Conservation (phyloP, 2,797 vertebrate species). For the Phrynocephalus forsythii region DNA sequence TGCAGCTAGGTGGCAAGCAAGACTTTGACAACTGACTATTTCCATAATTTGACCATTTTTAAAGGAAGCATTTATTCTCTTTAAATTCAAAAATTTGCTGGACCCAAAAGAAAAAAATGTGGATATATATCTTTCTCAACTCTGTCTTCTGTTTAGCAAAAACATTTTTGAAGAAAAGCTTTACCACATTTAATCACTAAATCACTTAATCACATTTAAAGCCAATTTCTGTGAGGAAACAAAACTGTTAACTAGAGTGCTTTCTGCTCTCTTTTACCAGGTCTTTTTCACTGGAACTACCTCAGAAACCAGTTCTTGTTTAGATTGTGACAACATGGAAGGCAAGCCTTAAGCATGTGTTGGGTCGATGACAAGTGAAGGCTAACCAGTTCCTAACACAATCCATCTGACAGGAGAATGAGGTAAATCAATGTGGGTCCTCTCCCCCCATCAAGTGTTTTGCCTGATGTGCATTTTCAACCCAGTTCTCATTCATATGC, state of each 20-base stretch:
- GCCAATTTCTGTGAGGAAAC: neutral
- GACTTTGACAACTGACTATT: neutral
- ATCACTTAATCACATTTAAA: too few species aligned
- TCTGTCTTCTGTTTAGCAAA: neutral
- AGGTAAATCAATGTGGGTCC: slow-evolving; percentile 24
- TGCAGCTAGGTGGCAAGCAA: neutral
- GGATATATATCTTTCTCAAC: too few species aligned
- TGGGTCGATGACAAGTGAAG: slow-evolving; percentile 44
- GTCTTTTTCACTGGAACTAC: neutral
- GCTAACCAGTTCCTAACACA: slow-evolving; percentile 18
- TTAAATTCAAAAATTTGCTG: neutral
- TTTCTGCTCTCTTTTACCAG: neutral
- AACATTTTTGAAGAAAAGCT: neutral
- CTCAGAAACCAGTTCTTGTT: slow-evolving; percentile 36
- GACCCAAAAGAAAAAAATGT: neutral
- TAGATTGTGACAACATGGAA: neutral
- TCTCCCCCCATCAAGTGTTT: slow-evolving; percentile 32
- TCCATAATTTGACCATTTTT: neutral
- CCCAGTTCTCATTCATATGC: slow-evolving; percentile 41
- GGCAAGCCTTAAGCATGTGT: slow-evolving; percentile 6
- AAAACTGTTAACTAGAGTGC: neutral
- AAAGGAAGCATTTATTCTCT: neutral
- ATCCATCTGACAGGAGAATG: neutral
- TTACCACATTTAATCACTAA: neutral
- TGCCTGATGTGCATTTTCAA: slow-evolving; percentile 38